Conservation (phyloP, 2,888 invertebrate species). For the Drosophila seclusa region DNA sequence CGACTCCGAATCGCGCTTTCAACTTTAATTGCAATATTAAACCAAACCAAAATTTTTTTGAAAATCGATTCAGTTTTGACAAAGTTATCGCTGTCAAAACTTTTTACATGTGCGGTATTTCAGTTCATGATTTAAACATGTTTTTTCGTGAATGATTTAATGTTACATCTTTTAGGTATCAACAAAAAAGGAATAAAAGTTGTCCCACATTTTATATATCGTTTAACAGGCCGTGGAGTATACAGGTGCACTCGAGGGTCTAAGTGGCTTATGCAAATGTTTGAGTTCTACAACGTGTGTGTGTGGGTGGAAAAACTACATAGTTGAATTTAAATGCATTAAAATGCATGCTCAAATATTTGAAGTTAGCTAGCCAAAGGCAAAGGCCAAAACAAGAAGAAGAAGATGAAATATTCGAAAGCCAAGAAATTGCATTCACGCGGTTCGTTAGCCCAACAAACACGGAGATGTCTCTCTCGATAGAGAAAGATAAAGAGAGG, state of each 20-base stretch:
- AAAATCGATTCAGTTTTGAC: not conserved
- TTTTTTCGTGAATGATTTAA: not conserved
- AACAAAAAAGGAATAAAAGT: no score
- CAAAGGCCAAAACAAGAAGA: constrained; percentile 34
- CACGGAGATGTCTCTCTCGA: constrained; percentile 10
- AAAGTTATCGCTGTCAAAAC: not conserved
- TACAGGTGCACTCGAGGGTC: constrained; percentile 4
- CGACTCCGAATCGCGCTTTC: not conserved
- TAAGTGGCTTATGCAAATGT: constrained; percentile 68
- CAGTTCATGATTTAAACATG: not conserved
- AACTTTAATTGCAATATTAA: not conserved
- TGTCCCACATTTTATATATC: not conserved
- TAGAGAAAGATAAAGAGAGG: not conserved
- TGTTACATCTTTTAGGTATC: no score
- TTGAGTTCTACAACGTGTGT: constrained; percentile 30
- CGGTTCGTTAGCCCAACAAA: constrained; percentile 79
- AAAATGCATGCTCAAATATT: constrained; percentile 56
- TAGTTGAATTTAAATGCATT: constrained; percentile 42
- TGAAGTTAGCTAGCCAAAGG: constrained; percentile 43
- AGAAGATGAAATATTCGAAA: constrained; percentile 15
- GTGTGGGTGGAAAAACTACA: constrained; percentile 21
- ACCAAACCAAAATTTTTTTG: not conserved
- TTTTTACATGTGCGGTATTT: not conserved
- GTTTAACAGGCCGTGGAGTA: not conserved
- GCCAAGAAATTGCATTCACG: constrained; percentile 79